Evolutionary conservation across 2,888 invertebrate species (phyloP), one percentile per base, ranked within the genome.

Genomic region (Thecocarcelia acutangulata): DNA sequence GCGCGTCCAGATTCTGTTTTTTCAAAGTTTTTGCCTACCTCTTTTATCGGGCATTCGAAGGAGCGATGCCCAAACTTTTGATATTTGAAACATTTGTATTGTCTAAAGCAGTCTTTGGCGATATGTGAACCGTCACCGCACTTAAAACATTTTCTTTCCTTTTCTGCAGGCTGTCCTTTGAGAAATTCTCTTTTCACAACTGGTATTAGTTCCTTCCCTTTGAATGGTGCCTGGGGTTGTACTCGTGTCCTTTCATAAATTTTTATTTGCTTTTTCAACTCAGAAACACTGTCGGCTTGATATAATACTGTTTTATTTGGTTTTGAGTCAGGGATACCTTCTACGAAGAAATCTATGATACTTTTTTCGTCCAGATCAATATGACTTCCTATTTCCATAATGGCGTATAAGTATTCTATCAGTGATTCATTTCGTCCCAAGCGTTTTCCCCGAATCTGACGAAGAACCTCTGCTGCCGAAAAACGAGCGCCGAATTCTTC

Each of bases 361-460:
- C 69, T 69, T 3, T 56, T 28, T 11, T 69, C 84, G 12, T 83
- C 84, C 11, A 83, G 6, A 2, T 69, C 48, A 12, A 80, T 76
- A 3, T 48, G 12, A 17, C 63, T 77, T 1, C 59, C 82, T 1
- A 80, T 46, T 54, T 82, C 80, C 37, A 77, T 72, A 0, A 83
- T 37, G 13, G 40, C 5, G 52, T 83, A 84, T 0, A 80, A 19
- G 33, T 83, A 83, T 37, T 83, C 78, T 5, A 50, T 19, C 11
- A 81, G 40, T 0, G 76, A 54, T 58, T 82, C 80, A 2, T 33
- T 54, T 28, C 46, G 40, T 9, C 68, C 58, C 21, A 80, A 63
- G 0, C 63, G 63, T 5, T 75, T 59, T 9, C 21, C 74, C 2
- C 79, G 64, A 8, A 82, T 44, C 6, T 28, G 3, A 33, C 50